Conservation (phyloP, 2,888 invertebrate genomes). For the Mythimna lalbum region DNA sequence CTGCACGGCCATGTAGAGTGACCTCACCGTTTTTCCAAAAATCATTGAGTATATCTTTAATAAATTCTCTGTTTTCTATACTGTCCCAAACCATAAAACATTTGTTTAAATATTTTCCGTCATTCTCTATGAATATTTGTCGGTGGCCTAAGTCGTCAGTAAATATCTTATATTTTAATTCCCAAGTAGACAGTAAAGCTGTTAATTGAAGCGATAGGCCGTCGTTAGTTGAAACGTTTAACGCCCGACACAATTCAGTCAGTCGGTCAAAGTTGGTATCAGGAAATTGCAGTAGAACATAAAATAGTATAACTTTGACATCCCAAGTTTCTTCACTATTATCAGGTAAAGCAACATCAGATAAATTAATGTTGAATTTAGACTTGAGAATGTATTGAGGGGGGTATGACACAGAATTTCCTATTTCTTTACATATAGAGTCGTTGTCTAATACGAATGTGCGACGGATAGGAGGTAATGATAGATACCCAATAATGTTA, state of each 20-base stretch:
- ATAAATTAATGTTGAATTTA: conserved; percentile 85
- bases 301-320: conserved; percentile 85
- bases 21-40: conserved; percentile 89
- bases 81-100: conserved; percentile 84
- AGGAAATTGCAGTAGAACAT: conserved; percentile 82
- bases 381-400: conserved; percentile 83
- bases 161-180: conserved; percentile 81
- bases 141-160: conserved; percentile 78
- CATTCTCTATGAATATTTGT: conserved; percentile 76
- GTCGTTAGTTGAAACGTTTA: conserved; percentile 82
- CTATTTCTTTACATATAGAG: conserved; percentile 70
- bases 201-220: conserved; percentile 84
- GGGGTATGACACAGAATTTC: conserved; percentile 77
- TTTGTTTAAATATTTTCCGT: conserved; percentile 75
- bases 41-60: conserved; percentile 83
- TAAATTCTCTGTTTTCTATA: conserved; percentile 81
- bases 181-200: conserved; percentile 83
- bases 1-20: conserved; percentile 82
- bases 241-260: conserved; percentile 79
- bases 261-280: conserved; percentile 78
- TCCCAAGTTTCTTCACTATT: conserved; percentile 87
- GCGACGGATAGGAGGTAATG: conserved; percentile 75
- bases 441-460: conserved; percentile 75
- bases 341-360: conserved; percentile 84
- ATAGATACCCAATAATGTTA: conserved; percentile 75